phyloP scores from a whole-genome alignment of 2,797 vertebrate species.

The Iguana delicatissima region DNA sequence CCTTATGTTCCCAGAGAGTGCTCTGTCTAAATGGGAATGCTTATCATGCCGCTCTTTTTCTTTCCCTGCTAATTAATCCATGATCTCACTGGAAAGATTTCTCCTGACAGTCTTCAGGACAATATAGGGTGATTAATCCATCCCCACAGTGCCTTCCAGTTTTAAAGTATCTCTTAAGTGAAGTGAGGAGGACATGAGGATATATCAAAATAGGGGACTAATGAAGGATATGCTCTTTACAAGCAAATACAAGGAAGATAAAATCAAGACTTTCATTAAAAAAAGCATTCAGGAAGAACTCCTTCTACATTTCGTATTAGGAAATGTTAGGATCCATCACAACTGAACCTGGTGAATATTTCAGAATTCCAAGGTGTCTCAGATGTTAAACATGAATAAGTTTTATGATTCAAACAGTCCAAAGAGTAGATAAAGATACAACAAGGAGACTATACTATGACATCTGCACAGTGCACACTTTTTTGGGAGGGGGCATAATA shows the following conservation, averaged over 20 bases:
- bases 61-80: constrained; percentile 66
- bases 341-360: not conserved
- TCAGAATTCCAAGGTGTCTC: not conserved
- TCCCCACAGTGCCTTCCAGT: constrained; percentile 59
- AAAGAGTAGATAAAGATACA: not conserved
- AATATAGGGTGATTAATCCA: constrained; percentile 72
- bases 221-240: constrained; percentile 51
- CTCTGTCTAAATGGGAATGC: constrained; percentile 25
- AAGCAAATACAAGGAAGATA: constrained; percentile 15
- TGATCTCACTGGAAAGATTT: constrained; percentile 75
- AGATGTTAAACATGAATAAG: not conserved
- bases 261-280: constrained; percentile 1
- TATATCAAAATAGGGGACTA: constrained; percentile 66
- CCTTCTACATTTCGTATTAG: too few relatives aligned
- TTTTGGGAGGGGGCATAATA: not conserved
- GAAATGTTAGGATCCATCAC: not conserved
- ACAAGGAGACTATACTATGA: not conserved
- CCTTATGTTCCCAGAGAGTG: constrained; percentile 54
- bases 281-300: not conserved
- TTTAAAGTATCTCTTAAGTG: constrained; percentile 63
- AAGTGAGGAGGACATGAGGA: constrained; percentile 69
- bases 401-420: not conserved
- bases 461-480: not conserved
- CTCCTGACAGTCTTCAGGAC: constrained; percentile 60
- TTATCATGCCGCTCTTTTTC: constrained; percentile 48